phyloP scores from a whole-genome alignment of 2,113 vertebrate species.

The Tachysurus fulvidraco region DNA sequence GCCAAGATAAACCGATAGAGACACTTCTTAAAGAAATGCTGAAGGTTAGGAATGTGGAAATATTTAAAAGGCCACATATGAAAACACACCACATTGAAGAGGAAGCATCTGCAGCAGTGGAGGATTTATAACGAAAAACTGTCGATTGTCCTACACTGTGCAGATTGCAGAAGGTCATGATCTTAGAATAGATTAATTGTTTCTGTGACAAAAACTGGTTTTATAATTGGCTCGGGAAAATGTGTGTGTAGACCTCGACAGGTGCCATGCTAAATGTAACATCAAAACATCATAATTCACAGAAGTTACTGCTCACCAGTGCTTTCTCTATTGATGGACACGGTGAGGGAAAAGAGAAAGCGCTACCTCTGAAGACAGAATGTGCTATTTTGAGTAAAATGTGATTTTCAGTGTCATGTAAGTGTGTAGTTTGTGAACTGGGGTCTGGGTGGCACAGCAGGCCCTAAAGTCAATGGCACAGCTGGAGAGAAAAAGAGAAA shows the following conservation, averaged over 20 bases:
- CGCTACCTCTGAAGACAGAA: background rate
- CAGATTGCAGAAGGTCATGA: background rate
- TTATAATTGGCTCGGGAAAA: background rate
- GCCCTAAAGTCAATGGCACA: background rate
- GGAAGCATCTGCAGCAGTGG: background rate
- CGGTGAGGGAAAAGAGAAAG: background rate
- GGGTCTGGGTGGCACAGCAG: background rate
- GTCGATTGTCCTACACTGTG: too few relatives aligned
- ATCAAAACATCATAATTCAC: background rate
- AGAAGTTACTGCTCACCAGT: background rate
- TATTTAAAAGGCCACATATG: background rate
- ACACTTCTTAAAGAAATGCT: background rate
- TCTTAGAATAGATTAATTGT: background rate
- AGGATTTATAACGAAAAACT: background rate
- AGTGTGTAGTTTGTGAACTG: background rate
- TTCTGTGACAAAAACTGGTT: too few relatives aligned
- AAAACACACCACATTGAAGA: background rate
- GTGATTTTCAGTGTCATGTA: background rate
- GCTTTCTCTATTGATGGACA: background rate
- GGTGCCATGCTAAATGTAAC: background rate
- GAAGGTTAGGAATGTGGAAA: background rate
- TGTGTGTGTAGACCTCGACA: background rate
- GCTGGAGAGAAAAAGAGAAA: background rate
- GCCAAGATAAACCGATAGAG: conserved; percentile 32
- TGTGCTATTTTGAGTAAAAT: conserved; percentile 18